A percentile compares a stretch with the other conserved stretches of the same genome.
Evolutionary conservation across 1,140 invertebrate genomes (phyloP).

Genomic region (Drosophila tani): DNA sequence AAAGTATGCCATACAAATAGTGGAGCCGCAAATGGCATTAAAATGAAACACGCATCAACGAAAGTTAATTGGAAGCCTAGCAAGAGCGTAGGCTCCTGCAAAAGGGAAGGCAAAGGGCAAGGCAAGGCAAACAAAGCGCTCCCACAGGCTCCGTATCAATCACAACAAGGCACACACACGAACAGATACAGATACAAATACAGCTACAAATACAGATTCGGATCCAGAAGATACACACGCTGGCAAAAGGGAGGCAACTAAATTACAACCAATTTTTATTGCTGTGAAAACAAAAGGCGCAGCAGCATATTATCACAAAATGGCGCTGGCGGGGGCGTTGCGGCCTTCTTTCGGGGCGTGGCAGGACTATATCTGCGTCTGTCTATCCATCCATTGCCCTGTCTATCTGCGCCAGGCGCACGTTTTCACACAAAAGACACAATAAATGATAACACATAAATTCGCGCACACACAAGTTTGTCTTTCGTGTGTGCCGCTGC

Average conservation of each 20-base stretch:
- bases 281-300: slow-evolving; percentile 80
- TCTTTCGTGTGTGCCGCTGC: slow-evolving; percentile 18
- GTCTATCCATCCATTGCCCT: slow-evolving; percentile 11
- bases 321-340: slow-evolving; percentile 50
- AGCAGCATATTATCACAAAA: slow-evolving; percentile 81
- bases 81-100: slow-evolving; percentile 11
- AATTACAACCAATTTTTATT: slow-evolving; percentile 83
- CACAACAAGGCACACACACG: slow-evolving; percentile 53
- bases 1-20: slow-evolving; percentile 73
- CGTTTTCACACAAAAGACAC: slow-evolving; percentile 76
- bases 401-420: slow-evolving; percentile 52
- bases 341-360: slow-evolving; percentile 57
- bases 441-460: slow-evolving; percentile 85
- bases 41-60: slow-evolving; percentile 77
- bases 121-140: slow-evolving; percentile 54
- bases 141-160: slow-evolving; percentile 69
- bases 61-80: slow-evolving; percentile 77
- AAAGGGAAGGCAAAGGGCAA: slow-evolving; percentile 4
- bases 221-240: slow-evolving; percentile 28
- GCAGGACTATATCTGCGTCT: slow-evolving; percentile 33
- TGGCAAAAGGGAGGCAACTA: slow-evolving; percentile 45
- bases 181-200: slow-evolving; percentile 21
- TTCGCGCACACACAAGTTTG: slow-evolving; percentile 59
- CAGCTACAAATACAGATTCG: slow-evolving; percentile 14
- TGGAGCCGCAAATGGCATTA: slow-evolving; percentile 49